A percentile compares a stretch with the other conserved stretches of the same genome.
phyloP scores from a whole-genome alignment of 2,797 vertebrate genomes.

The Gymnopithys bicolor region DNA sequence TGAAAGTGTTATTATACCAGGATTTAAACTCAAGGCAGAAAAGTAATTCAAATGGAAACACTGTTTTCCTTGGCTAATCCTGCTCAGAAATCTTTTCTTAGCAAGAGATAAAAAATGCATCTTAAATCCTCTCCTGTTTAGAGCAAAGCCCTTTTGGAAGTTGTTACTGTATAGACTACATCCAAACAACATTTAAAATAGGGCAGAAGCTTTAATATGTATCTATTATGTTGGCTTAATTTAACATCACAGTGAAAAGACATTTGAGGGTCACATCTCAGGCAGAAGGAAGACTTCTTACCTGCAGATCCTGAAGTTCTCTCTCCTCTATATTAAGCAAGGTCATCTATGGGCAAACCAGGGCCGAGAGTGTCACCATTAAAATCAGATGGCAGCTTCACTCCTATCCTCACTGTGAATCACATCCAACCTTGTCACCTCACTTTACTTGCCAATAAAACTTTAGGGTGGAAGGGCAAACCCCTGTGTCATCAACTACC shows the following conservation, averaged over 20 bases:
- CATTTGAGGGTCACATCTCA: neutral
- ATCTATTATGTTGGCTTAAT: neutral
- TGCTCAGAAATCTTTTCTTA: conserved; percentile 1
- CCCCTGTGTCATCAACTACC: neutral
- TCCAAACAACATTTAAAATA: neutral
- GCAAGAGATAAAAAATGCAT: neutral
- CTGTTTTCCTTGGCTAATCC: neutral
- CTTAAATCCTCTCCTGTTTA: neutral
- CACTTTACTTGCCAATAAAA: neutral
- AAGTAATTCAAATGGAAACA: neutral
- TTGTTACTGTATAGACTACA: neutral
- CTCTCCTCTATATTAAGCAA: neutral
- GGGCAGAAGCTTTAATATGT: neutral
- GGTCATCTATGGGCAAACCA: neutral
- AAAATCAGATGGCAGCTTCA: neutral
- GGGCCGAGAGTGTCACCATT: neutral
- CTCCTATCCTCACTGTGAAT: neutral
- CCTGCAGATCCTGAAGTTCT: neutral
- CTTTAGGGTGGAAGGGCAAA: neutral
- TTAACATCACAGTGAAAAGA: neutral
- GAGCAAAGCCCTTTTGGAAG: neutral
- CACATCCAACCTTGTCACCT: neutral
- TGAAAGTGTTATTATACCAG: neutral
- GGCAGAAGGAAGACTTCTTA: neutral
- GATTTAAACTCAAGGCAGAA: neutral